These are phyloP conservation scores for Phoebastria nigripes DNA, from an alignment of 2,797 vertebrate genomes.

Conservation along the genomic window DNA sequence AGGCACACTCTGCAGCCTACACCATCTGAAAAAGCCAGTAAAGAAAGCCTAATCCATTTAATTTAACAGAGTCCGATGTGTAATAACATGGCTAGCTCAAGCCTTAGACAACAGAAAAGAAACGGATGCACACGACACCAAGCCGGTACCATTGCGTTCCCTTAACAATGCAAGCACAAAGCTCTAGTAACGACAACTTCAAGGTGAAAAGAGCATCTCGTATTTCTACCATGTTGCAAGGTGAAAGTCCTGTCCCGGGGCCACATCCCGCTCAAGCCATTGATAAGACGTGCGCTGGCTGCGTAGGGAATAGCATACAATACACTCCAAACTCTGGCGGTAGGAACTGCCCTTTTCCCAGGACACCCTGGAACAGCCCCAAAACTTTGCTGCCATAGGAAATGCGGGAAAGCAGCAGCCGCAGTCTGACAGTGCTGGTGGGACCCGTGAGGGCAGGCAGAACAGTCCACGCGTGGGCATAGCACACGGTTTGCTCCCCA, in stretches of 20 bases:
- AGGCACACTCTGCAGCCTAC: background rate
- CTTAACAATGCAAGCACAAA: background rate
- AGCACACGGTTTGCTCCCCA: background rate
- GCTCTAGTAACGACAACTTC: fast-evolving
- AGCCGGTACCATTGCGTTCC: fast-evolving
- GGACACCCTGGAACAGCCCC: background rate
- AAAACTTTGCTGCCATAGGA: background rate
- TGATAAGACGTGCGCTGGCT: background rate
- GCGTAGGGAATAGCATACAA: fast-evolving
- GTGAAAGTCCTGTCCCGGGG: background rate
- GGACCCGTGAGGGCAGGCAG: background rate
- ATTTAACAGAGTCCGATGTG: background rate
- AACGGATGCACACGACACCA: fast-evolving
- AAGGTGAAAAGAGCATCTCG: background rate
- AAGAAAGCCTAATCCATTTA: background rate
- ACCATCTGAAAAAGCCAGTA: background rate
- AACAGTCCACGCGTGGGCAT: background rate
- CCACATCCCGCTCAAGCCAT: background rate
- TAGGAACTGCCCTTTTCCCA: background rate
- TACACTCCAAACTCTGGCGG: fast-evolving
- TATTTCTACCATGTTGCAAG: fast-evolving
- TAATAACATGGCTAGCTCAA: background rate
- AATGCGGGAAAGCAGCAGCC: background rate
- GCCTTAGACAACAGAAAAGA: background rate
- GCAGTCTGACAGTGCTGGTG: background rate